A percentile compares a stretch with the other conserved stretches of the same genome.
Conservation (phyloP, 2,113 vertebrate genomes). For the Cyrtonyx montezumae region DNA sequence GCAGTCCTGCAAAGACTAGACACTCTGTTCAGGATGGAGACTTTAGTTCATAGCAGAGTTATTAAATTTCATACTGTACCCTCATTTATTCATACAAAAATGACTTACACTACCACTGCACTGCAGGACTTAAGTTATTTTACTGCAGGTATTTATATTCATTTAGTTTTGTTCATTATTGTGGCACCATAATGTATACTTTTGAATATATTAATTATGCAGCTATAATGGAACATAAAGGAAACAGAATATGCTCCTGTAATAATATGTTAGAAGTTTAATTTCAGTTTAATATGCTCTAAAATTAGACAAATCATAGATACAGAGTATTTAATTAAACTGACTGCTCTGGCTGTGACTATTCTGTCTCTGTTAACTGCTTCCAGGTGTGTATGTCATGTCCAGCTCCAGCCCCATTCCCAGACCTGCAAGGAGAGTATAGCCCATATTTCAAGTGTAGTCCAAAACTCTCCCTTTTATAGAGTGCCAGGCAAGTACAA, state of each 20-base stretch:
- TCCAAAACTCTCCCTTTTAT: background rate
- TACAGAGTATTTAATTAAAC: conserved; percentile 46
- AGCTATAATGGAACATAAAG: conserved; percentile 40
- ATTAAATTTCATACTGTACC: conserved; percentile 5
- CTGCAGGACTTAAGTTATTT: conserved; percentile 7
- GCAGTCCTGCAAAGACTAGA: background rate
- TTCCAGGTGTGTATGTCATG: background rate
- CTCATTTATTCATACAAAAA: conserved; percentile 31
- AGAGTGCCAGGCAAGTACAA: background rate
- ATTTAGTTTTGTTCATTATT: conserved; percentile 26
- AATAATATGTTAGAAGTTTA: conserved; percentile 38
- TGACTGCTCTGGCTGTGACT: background rate
- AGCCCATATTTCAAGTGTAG: background rate
- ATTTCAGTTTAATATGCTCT: conserved; percentile 54
- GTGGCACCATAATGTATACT: conserved; percentile 32
- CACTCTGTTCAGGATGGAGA: background rate
- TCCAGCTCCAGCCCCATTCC: background rate
- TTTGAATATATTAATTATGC: conserved; percentile 50
- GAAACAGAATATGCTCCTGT: conserved; percentile 38
- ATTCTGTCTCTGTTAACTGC: conserved; percentile 4
- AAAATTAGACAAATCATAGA: conserved; percentile 33
- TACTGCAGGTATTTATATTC: conserved; percentile 43
- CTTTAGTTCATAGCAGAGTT: conserved; percentile 6
- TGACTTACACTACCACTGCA: conserved; percentile 17
- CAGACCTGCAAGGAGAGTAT: background rate